Evolutionary conservation across 53 echinoderm and acorn worm species (phyloP).

Genomic region (Echinarachnius parma): DNA sequence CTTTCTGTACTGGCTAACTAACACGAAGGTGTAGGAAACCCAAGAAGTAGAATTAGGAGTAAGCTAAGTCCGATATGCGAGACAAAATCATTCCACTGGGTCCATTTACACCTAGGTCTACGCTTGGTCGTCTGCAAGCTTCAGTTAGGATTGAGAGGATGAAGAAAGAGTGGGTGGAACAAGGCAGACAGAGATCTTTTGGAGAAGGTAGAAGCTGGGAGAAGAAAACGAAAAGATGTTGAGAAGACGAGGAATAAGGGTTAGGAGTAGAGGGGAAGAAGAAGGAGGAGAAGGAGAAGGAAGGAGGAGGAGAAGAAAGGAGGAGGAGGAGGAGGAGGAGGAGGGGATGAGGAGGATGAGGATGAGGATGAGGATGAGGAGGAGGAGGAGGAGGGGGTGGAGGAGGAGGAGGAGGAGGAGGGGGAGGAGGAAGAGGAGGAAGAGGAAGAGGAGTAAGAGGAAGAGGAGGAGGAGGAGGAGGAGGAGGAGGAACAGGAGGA

Average conservation of each 20-base stretch:
- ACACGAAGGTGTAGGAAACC: too few relatives aligned
- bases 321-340: not conserved
- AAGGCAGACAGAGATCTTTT: slow-evolving; percentile 2
- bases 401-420: not conserved
- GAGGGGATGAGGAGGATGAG: not conserved
- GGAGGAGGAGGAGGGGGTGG: not conserved
- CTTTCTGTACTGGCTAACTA: too few relatives aligned
- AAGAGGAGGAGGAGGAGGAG: not conserved
- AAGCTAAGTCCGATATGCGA: too few relatives aligned
- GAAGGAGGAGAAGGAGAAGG: slow-evolving; percentile 1
- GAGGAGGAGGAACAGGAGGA: not conserved
- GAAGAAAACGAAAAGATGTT: not conserved
- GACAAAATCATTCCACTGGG: too few relatives aligned
- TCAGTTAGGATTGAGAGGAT: too few relatives aligned
- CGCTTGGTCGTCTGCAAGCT: too few relatives aligned
- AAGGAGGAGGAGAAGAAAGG: not conserved
- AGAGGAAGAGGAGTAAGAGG: not conserved
- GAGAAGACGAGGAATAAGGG: not conserved
- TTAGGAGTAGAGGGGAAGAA: not conserved
- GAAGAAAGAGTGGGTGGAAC: too few relatives aligned
- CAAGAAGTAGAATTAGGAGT: too few relatives aligned
- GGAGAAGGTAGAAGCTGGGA: not conserved
- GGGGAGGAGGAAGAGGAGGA: not conserved
- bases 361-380: not conserved
- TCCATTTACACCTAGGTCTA: too few relatives aligned